Evolutionary conservation across 2,797 vertebrate genomes (phyloP).

Genomic region (Champsocephalus gunnari): DNA sequence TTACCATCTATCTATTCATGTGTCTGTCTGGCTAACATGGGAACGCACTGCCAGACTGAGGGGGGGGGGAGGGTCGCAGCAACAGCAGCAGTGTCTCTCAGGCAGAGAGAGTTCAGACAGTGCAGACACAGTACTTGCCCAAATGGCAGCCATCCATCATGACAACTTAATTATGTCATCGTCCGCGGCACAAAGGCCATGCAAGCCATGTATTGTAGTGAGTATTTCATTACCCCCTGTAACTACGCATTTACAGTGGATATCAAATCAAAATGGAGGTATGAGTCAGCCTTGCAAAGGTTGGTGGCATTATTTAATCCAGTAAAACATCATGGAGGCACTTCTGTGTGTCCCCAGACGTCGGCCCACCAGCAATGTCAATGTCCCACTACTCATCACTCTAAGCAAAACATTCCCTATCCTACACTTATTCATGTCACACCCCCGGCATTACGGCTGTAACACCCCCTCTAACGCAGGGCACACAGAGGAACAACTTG

Average conservation of each 20-base stretch:
- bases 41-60: constrained; percentile 7
- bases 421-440: constrained; percentile 34
- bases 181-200: constrained; percentile 23
- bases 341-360: background rate
- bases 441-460: constrained; percentile 35
- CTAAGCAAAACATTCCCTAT: constrained; percentile 19
- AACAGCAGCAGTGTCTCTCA: constrained; percentile 29
- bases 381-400: constrained; percentile 7
- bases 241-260: constrained; percentile 20
- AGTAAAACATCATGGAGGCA: background rate
- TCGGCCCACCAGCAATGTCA: background rate
- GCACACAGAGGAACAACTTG: constrained; percentile 58
- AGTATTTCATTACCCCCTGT: constrained; percentile 48
- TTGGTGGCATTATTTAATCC: constrained; percentile 17
- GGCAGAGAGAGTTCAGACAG: constrained; percentile 21
- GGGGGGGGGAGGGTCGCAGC: background rate
- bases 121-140: constrained; percentile 45
- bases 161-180: constrained; percentile 62
- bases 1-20: background rate
- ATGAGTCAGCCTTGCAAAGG: constrained; percentile 18
- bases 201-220: constrained; percentile 25
- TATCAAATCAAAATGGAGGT: constrained; percentile 56
- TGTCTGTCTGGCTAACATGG: constrained; percentile 3
- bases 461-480: constrained; percentile 18
- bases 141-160: constrained; percentile 68